A percentile compares a stretch with the other conserved stretches of the same genome.
These are phyloP conservation scores for Pangasius mekongensis DNA, from an alignment of 2,797 vertebrate species.

Conservation along the genomic window DNA sequence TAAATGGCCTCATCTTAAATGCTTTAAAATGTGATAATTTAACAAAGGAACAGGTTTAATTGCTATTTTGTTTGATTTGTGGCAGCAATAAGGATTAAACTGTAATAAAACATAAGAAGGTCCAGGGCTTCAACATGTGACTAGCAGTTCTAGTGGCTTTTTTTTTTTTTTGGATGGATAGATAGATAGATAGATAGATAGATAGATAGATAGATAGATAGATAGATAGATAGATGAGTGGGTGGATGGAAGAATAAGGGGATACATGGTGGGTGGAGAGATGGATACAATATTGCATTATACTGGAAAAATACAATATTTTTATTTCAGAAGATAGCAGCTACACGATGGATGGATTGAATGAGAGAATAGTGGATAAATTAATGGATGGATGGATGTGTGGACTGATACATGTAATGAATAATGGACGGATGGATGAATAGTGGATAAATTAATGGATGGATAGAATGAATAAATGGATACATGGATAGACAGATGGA, in stretches of 20 bases:
- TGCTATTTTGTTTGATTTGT: too few relatives aligned
- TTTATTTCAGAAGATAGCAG: too few relatives aligned
- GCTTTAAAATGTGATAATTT: too few relatives aligned
- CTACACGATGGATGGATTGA: neutral
- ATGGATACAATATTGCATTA: too few relatives aligned
- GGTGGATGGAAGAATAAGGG: neutral
- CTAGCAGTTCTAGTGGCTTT: too few relatives aligned
- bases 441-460: neutral
- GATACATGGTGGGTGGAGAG: neutral
- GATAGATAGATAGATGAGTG: neutral
- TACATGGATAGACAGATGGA: neutral
- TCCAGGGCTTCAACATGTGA: neutral
- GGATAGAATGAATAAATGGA: neutral
- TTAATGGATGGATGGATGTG: neutral
- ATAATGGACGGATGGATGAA: neutral
- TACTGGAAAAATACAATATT: too few relatives aligned
- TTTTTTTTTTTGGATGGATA: neutral
- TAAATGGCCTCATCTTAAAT: too few relatives aligned
- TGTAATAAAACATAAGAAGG: too few relatives aligned
- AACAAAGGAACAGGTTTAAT: too few relatives aligned
- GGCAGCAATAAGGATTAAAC: too few relatives aligned
- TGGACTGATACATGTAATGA: neutral
- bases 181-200: neutral
- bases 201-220: neutral
- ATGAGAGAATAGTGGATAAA: too few relatives aligned